phyloP scores from a whole-genome alignment of 2,113 vertebrate species.

The Macrotis lagotis region DNA sequence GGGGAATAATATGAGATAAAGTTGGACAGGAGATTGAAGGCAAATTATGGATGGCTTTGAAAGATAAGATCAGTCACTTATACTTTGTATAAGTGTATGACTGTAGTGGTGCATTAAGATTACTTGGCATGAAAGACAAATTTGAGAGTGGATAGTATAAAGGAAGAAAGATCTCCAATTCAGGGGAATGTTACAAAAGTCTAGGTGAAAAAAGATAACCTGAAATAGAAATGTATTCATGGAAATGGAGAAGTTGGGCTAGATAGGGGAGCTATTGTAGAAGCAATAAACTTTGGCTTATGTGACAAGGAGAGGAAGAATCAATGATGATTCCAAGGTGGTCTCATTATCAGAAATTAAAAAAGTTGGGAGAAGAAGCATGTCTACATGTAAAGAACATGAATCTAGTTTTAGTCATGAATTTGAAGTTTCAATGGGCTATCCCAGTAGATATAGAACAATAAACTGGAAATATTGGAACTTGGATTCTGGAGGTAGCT shows the following conservation, averaged over 20 bases:
- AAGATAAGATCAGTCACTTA: background rate
- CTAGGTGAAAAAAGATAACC: background rate
- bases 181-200: background rate
- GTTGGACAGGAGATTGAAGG: background rate
- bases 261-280: background rate
- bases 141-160: background rate
- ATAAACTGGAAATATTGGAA: no score
- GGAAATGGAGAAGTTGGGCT: background rate
- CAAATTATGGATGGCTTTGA: background rate
- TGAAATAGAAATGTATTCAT: background rate
- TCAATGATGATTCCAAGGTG: background rate
- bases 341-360: background rate
- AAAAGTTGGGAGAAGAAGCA: background rate
- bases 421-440: background rate
- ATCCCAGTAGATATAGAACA: background rate
- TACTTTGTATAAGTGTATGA: no score
- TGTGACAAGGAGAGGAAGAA: background rate
- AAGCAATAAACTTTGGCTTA: background rate
- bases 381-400: background rate
- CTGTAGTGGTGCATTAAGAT: background rate
- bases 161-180: background rate
- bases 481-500: background rate
- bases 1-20: background rate
- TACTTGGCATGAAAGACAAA: background rate
- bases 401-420: background rate